These are phyloP conservation scores for Burhinus oedicnemus DNA, from an alignment of 2,113 vertebrate genomes.

Conservation along the genomic window DNA sequence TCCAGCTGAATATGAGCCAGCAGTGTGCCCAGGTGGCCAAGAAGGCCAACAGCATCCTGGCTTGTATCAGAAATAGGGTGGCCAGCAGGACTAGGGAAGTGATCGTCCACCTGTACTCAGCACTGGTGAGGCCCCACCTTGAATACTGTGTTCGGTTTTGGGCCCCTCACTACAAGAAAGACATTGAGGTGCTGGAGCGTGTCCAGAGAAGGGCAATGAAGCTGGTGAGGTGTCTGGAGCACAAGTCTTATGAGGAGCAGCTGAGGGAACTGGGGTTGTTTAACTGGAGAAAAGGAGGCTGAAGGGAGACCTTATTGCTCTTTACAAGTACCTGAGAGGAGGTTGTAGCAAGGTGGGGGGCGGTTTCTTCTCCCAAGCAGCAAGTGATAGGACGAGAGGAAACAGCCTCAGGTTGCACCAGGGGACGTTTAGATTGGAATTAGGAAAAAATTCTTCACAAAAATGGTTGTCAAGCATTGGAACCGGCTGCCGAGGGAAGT, in stretches of 20 bases:
- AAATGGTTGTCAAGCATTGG: not conserved
- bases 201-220: not conserved
- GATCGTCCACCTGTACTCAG: not conserved
- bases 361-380: not conserved
- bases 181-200: not conserved
- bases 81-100: not conserved
- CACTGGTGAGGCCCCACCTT: not conserved
- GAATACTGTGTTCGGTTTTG: not conserved
- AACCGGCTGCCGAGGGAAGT: not conserved
- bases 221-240: not conserved
- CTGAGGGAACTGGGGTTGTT: not conserved
- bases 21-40: not conserved
- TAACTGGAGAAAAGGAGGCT: not conserved
- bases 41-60: not conserved
- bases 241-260: not conserved
- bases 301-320: not conserved
- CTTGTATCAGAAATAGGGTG: not conserved
- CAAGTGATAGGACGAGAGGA: not conserved
- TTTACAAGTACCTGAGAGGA: not conserved
- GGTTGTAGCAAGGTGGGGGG: not conserved
- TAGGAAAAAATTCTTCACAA: not conserved
- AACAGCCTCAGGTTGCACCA: not conserved
- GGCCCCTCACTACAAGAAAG: not conserved
- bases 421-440: not conserved
- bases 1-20: not conserved